Evolutionary conservation across 2,113 vertebrate genomes (phyloP), one percentile per base, ranked within the genome.

Genomic region (Leuciscus idus): DNA sequence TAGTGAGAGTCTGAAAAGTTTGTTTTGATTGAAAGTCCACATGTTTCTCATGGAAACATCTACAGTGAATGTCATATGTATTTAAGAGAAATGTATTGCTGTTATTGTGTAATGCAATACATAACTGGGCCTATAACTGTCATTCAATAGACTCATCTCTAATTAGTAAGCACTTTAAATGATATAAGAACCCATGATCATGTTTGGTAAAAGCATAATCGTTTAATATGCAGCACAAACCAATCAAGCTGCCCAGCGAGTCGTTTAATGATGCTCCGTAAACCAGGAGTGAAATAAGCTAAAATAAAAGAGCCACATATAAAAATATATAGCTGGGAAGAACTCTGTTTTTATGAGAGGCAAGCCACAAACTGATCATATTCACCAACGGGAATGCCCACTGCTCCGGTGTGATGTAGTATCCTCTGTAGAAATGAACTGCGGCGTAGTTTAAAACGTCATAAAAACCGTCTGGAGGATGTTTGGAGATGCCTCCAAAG

Each of bases 281-380:
- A 75, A 85, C 39, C 74, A 84, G 30, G 28, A 55, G 43, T 33
- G 66, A 30, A 48, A 81, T 19, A 85, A 64, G 79, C 50, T 81
- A 39, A 84, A 84, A 76, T 75, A 48, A 75, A 88, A 85, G 46
- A 13, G 30, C 39, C 28, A 61, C 62, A 43, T 80, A 55, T 72
- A 75, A 88, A 88, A 85, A 23, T 72, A 80, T 73, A 84, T 76
- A 61, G 79, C 78, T 57, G 26, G 64, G 59, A 73, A 55, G 64
- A 82, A 82, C 73, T 55, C n/a, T 39, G 11, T 33, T 87, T 87
- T 84, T 81, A 80, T 72, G 26, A 64, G 55, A 81, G 78, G 39
- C 36, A 81, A 81, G 28, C n/a, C 36, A 13, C 81, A 26, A 75
- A 73, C n/a, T 19, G 21, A 11, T 28, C 64, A 81, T 21, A 66